These are phyloP conservation scores for Coenonympha glycerion DNA, from an alignment of 2,888 invertebrate genomes.

Conservation along the genomic window DNA sequence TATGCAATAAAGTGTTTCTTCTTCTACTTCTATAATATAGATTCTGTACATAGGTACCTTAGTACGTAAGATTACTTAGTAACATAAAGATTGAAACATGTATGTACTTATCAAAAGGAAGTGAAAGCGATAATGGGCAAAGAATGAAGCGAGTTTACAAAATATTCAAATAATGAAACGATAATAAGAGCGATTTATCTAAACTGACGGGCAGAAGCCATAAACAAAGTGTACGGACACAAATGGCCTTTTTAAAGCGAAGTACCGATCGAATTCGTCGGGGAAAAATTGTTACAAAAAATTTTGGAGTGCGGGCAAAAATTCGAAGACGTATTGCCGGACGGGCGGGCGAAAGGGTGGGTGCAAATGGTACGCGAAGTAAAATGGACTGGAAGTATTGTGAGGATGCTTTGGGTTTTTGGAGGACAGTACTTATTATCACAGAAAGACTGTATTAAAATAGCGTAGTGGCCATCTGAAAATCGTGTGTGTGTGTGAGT, in stretches of 20 bases:
- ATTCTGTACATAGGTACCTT: too few relatives aligned
- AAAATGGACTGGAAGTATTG: conserved; percentile 26
- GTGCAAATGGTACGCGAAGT: conserved; percentile 34
- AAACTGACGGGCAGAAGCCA: conserved; percentile 32
- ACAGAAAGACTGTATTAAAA: too few relatives aligned
- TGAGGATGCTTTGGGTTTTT: conserved; percentile 17
- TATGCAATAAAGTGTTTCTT: too few relatives aligned
- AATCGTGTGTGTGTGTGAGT: too few relatives aligned
- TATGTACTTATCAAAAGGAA: neutral
- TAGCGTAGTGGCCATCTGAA: too few relatives aligned
- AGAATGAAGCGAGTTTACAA: neutral
- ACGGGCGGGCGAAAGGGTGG: conserved; percentile 31
- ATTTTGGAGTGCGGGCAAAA: conserved; percentile 32
- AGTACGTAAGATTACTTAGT: too few relatives aligned
- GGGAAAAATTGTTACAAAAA: conserved; percentile 36
- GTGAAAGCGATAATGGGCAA: neutral
- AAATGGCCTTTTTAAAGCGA: conserved; percentile 51
- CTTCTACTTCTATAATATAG: too few relatives aligned
- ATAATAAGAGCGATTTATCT: conserved; percentile 29
- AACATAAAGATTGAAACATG: neutral
- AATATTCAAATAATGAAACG: conserved; percentile 10
- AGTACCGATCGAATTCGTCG: conserved; percentile 41
- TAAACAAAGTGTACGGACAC: conserved; percentile 50
- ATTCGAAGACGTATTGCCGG: conserved; percentile 35
- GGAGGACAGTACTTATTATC: neutral